These are phyloP conservation scores for Sebastes minor DNA, from an alignment of 2,797 vertebrate species.

Conservation along the genomic window DNA sequence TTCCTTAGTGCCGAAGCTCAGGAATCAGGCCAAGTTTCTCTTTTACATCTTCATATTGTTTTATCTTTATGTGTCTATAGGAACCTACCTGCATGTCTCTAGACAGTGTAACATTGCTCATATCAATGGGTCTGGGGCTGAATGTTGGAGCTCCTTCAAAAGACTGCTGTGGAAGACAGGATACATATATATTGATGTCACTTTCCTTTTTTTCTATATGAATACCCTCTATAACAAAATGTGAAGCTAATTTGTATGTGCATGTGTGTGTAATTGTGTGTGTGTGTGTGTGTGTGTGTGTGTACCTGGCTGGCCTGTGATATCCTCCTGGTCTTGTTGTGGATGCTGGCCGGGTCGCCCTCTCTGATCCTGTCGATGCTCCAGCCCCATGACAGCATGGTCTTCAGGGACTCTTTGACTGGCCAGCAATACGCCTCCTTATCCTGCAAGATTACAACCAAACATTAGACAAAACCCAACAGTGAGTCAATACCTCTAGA, in stretches of 20 bases:
- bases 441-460: conserved; percentile 78
- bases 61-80: neutral
- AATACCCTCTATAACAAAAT: neutral
- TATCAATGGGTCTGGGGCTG: conserved; percentile 92
- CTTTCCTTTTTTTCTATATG: neutral
- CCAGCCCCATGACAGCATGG: conserved; percentile 95
- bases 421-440: conserved; percentile 93
- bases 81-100: conserved; percentile 91
- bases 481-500: neutral
- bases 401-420: conserved; percentile 93
- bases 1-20: neutral
- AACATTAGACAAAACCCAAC: neutral
- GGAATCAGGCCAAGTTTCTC: neutral
- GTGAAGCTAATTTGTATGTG: neutral
- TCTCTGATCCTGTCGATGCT: conserved; percentile 90
- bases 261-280: neutral
- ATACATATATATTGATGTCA: neutral
- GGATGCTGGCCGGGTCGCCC: conserved; percentile 88
- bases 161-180: conserved; percentile 81
- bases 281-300: neutral
- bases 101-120: conserved; percentile 96
- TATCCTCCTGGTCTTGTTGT: conserved; percentile 89
- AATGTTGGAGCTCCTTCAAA: conserved; percentile 90
- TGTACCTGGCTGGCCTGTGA: conserved; percentile 93
- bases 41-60: neutral